Conservation (phyloP, 2,797 vertebrate species). For the Podargus strigoides region DNA sequence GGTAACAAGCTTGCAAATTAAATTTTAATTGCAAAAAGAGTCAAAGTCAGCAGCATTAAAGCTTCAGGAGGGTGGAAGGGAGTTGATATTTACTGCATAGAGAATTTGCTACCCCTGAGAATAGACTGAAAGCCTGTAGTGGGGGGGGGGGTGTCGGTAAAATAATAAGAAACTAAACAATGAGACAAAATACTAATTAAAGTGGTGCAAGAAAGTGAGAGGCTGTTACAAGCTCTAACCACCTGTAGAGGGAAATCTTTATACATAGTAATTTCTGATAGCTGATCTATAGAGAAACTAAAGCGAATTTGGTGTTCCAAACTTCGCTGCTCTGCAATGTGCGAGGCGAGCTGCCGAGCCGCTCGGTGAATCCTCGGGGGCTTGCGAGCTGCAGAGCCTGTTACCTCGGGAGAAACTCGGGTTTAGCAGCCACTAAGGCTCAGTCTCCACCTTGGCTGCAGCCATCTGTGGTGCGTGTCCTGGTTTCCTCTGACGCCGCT, state of each 20-base stretch:
- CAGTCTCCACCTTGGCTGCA: neutral
- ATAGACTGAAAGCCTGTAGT: neutral
- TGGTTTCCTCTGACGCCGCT: neutral
- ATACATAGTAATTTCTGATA: constrained; percentile 71
- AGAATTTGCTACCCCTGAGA: constrained; percentile 26
- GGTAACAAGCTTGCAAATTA: constrained; percentile 47
- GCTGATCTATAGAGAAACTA: constrained; percentile 50
- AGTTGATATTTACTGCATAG: constrained; percentile 4
- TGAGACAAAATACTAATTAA: constrained; percentile 12
- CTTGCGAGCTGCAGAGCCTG: neutral
- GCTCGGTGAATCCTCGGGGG: neutral
- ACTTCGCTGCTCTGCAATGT: constrained; percentile 60
- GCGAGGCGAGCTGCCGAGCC: neutral
- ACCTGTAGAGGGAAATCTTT: constrained; percentile 84
- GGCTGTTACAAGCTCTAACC: constrained; percentile 75
- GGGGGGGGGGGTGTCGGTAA: neutral
- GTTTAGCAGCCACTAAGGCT: neutral
- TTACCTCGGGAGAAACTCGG: neutral
- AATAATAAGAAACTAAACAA: constrained; percentile 15
- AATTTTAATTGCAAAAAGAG: constrained; percentile 53
- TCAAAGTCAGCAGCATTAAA: constrained; percentile 47
- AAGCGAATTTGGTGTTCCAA: constrained; percentile 45
- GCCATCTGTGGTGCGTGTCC: constrained; percentile 1
- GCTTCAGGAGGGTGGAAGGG: neutral
- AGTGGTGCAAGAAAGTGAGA: constrained; percentile 51